Base-by-base conservation (phyloP, 2,797 vertebrate species). In the Tauraco hartlaubi region DNA sequence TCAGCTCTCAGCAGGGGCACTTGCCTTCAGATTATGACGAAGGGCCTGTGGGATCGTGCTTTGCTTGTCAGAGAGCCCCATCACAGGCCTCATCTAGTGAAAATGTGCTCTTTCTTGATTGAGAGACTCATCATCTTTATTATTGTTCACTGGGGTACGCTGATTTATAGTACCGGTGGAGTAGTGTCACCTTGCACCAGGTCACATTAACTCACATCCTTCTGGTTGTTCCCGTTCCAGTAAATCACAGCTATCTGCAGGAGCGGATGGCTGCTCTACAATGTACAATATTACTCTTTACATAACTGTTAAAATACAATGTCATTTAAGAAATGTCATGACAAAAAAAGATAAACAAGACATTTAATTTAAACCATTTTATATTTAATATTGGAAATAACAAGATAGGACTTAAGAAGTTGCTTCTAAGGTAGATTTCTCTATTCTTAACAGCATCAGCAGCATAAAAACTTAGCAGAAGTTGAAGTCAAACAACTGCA, bases 391-490 rank as follows among this genome's bases (percentile, higher is more conserved):
- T 9, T 21, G 19, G 79, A 85, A 95, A 73, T 26, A 23, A 43
- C 28, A 71, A 81, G 7, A 7, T 23, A 29, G 7, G 2, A 48
- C 13, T 77, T 84, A 49, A 63, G 62, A 78, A 75, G 39, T 29
- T 8, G 7, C 14, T 87, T 62, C 54, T 63, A 64, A 75, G 55
- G 25, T n/a, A 76, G 39, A 25, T 85, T 82, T 84, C 37, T 85
- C 29, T 80, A 25, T 41, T 91, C 26, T 82, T 85, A 86, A 22
- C 62, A 92, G 46, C 46, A 81, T 68, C n/a, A 68, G 14, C 43
- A n/a, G 15, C 5, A 6, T 80, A 77, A 91, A 94, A 91, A 69
- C 46, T 89, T 71, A 58, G 82, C 72, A 90, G 46, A n/a, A 86
- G 59, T 15, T 82, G 43, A 80, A 83, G 28, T 88, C 33, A 74